Evolutionary conservation across 2,113 vertebrate genomes (phyloP).

Genomic region (Mesoclemmys tuberculata): DNA sequence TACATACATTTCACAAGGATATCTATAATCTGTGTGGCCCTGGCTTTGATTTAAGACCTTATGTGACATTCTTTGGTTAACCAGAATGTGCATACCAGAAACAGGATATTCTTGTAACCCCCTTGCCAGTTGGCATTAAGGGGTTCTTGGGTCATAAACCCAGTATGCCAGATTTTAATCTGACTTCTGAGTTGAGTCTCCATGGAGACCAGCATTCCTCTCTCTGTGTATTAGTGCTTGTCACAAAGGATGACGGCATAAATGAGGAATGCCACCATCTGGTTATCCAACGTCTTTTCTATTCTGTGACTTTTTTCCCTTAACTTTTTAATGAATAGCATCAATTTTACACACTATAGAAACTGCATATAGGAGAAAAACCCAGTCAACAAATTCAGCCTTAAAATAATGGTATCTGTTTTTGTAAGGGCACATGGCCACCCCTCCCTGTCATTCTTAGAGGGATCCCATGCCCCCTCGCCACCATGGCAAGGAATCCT

Average conservation of each 20-base stretch:
- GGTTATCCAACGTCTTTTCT: neutral
- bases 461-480: no score
- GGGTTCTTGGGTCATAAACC: neutral
- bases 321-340: neutral
- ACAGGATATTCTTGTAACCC: neutral
- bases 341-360: neutral
- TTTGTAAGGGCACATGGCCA: neutral
- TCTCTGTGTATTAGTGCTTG: neutral
- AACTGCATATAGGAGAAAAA: neutral
- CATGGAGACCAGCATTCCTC: neutral
- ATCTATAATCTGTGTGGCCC: neutral
- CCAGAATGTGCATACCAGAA: neutral
- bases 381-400: neutral
- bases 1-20: neutral
- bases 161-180: neutral
- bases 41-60: neutral
- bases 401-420: neutral
- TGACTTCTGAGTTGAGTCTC: neutral
- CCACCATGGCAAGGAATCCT: neutral
- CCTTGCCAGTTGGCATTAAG: neutral
- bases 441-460: neutral
- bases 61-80: neutral
- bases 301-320: rapidly evolving
- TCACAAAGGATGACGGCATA: neutral
- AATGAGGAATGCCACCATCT: neutral